phyloP scores from a whole-genome alignment of 1,140 invertebrate species.

The Bombus terrestris region DNA sequence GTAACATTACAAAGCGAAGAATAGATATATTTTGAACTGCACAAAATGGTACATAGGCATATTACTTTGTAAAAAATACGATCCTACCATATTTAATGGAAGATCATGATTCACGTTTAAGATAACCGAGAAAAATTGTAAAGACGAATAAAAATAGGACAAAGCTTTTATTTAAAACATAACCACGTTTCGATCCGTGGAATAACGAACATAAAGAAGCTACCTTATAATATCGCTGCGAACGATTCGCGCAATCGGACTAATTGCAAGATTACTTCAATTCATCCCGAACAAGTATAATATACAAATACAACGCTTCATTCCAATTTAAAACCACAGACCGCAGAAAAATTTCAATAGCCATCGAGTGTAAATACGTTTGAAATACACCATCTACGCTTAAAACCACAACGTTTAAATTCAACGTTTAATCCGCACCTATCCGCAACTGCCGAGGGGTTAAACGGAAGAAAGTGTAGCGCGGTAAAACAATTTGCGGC shows the following conservation, averaged over 20 bases:
- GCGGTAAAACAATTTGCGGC: slow-evolving; percentile 9
- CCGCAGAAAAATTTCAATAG: slow-evolving; percentile 1
- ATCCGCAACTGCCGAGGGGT: background rate
- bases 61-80: too few species aligned
- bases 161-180: background rate
- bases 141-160: too few species aligned
- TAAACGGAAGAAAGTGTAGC: background rate
- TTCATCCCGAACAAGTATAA: background rate
- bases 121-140: background rate
- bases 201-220: background rate
- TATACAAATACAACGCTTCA: background rate
- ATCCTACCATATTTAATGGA: too few species aligned
- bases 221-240: background rate
- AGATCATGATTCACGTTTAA: background rate
- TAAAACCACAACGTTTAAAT: background rate
- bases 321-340: background rate
- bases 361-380: background rate
- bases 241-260: background rate
- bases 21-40: too few species aligned
- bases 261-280: background rate
- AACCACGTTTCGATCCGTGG: too few species aligned
- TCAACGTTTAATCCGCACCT: background rate
- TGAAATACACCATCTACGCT: background rate
- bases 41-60: too few species aligned
- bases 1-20: too few species aligned